Conservation (phyloP, 2,888 invertebrate species). For the Drosophila eohydei region DNA sequence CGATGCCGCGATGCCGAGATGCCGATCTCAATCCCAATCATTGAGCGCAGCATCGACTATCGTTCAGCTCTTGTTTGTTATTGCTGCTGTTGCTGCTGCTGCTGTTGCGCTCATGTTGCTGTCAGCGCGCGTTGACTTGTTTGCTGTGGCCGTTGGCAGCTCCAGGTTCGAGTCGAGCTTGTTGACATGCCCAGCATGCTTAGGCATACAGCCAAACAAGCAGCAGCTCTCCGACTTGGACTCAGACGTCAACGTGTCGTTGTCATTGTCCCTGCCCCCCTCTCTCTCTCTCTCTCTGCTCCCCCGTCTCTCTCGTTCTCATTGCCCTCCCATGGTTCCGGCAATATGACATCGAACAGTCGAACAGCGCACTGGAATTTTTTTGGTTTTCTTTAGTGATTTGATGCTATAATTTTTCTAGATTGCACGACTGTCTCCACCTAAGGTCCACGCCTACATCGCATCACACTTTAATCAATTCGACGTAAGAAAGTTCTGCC, state of each 20-base stretch:
- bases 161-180: conserved; percentile 47
- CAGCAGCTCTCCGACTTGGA: conserved; percentile 38
- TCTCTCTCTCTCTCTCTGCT: background rate
- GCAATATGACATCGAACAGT: conserved; percentile 15
- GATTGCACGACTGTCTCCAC: conserved; percentile 13
- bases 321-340: conserved; percentile 1
- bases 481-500: conserved; percentile 31
- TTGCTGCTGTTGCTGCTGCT: conserved; percentile 43
- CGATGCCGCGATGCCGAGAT: conserved; percentile 52
- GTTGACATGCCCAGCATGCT: conserved; percentile 83
- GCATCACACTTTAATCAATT: conserved; percentile 47
- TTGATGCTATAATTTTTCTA: conserved; percentile 49
- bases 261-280: conserved; percentile 27
- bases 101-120: conserved; percentile 79
- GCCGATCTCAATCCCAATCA: conserved; percentile 71
- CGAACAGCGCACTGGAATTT: conserved; percentile 10
- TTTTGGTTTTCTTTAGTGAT: conserved; percentile 19
- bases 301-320: background rate
- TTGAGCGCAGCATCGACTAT: conserved; percentile 59
- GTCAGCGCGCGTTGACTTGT: conserved; percentile 77
- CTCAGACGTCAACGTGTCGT: conserved; percentile 74
- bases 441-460: conserved; percentile 29
- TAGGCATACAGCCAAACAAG: conserved; percentile 60
- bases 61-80: conserved; percentile 53
- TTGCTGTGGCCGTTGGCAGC: conserved; percentile 52